Evolutionary conservation across 1,140 invertebrate species (phyloP).

Genomic region (Lepidotrigona ventralis): DNA sequence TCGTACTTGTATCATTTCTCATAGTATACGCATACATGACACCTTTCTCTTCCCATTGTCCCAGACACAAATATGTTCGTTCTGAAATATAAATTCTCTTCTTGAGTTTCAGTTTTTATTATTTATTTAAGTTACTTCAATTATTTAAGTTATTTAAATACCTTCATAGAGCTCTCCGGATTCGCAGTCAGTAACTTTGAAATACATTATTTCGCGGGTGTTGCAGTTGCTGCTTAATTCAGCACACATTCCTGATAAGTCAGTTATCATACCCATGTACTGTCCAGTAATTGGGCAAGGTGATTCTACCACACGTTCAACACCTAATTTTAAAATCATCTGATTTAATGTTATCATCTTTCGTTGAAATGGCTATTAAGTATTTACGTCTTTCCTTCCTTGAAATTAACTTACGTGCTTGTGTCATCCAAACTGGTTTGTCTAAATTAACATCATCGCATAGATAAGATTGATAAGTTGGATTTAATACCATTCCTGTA

Average conservation of each 20-base stretch:
- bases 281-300: constrained; percentile 86
- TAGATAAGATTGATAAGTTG: constrained; percentile 70
- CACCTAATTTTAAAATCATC: constrained; percentile 72
- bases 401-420: constrained; percentile 81
- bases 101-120: background rate
- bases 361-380: background rate
- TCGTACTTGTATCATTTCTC: constrained; percentile 83
- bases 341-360: background rate
- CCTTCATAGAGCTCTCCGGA: constrained; percentile 84
- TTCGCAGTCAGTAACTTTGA: constrained; percentile 85
- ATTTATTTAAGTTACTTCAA: background rate
- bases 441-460: constrained; percentile 77
- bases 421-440: constrained; percentile 83
- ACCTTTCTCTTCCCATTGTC: constrained; percentile 86
- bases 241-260: constrained; percentile 85
- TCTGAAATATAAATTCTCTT: constrained; percentile 76
- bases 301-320: constrained; percentile 80
- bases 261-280: constrained; percentile 85
- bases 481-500: constrained; percentile 68
- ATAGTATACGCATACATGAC: constrained; percentile 87
- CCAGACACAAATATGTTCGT: constrained; percentile 86
- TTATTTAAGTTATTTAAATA: constrained; percentile 60
- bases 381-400: background rate
- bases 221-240: constrained; percentile 87
- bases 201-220: constrained; percentile 87